phyloP scores from a whole-genome alignment of 1,140 invertebrate genomes.

The Rhagoletis zephyria region DNA sequence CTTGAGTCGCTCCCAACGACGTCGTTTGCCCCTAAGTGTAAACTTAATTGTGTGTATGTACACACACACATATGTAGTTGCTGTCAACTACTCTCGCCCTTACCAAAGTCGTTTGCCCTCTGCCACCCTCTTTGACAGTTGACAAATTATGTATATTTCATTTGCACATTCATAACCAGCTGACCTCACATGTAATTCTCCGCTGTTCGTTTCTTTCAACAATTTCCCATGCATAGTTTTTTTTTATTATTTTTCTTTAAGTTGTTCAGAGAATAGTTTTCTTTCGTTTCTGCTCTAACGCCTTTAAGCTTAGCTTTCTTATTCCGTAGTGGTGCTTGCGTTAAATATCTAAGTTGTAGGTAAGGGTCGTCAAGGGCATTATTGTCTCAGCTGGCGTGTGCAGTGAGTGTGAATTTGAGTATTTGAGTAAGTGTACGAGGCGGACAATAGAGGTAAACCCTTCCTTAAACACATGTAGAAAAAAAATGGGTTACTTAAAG shows the following conservation, averaged over 20 bases:
- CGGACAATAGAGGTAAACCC: too few species aligned
- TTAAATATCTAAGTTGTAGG: not conserved
- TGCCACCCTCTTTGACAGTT: constrained; percentile 28
- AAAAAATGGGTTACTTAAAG: too few species aligned
- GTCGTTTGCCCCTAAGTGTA: constrained; percentile 1
- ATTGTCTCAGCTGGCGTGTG: not conserved
- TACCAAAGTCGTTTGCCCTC: not conserved
- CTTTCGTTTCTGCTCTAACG: not conserved
- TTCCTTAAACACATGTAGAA: too few species aligned
- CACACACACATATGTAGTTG: not conserved
- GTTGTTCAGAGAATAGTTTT: not conserved
- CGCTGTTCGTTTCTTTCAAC: constrained; percentile 19
- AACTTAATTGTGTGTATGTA: not conserved
- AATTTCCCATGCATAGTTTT: constrained; percentile 13
- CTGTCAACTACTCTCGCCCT: not conserved
- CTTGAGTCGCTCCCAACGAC: constrained; percentile 27
- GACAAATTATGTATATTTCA: constrained; percentile 53
- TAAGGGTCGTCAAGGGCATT: not conserved
- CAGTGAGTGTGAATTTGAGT: constrained; percentile 2
- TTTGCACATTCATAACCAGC: constrained; percentile 54
- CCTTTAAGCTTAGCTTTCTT: not conserved
- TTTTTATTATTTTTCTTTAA: constrained; percentile 30
- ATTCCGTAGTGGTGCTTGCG: not conserved
- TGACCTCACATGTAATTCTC: constrained; percentile 52
- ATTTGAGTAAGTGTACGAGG: not conserved